Conservation (phyloP, 1,140 invertebrate species). For the Cyrtorhinus lividipennis region DNA sequence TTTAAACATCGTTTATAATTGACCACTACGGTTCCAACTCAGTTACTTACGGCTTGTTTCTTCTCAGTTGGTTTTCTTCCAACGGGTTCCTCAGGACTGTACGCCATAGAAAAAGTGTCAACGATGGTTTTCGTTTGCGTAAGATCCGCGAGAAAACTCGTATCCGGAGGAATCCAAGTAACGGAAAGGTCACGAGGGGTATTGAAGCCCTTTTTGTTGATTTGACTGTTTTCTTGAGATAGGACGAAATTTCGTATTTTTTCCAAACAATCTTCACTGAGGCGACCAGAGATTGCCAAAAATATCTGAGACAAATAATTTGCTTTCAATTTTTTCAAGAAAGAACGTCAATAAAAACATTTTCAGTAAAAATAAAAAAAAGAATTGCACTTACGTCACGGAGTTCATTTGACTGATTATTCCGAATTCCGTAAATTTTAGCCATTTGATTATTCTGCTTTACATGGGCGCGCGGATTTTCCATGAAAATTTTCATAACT, state of each 20-base stretch:
- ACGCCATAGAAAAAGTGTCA: slow-evolving; percentile 23
- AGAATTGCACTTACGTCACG: background rate
- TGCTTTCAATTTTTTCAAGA: background rate
- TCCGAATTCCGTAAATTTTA: background rate
- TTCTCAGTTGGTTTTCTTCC: slow-evolving; percentile 24
- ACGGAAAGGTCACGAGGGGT: background rate
- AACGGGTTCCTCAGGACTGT: slow-evolving; percentile 2
- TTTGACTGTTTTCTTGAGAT: slow-evolving; percentile 3
- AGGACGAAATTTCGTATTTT: slow-evolving; percentile 12
- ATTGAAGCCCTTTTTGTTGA: background rate
- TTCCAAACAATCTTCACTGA: slow-evolving; percentile 19
- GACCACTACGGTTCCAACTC: too few species aligned
- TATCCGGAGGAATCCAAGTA: slow-evolving; percentile 21
- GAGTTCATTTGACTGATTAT: background rate
- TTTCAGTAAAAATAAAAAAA: background rate
- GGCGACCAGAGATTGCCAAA: slow-evolving; percentile 29
- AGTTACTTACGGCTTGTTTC: slow-evolving; percentile 6
- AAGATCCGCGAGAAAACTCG: slow-evolving; percentile 20
- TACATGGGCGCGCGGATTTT: background rate
- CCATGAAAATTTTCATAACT: background rate
- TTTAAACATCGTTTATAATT: too few species aligned
- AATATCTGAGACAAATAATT: slow-evolving; percentile 30
- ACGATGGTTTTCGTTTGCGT: slow-evolving; percentile 6
- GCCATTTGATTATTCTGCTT: background rate
- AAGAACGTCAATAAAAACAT: background rate